These are phyloP conservation scores for Catostylus mosaicus DNA, from an alignment of 30 jellyfish, hydroid and myxozoan genomes.

Conservation along the genomic window DNA sequence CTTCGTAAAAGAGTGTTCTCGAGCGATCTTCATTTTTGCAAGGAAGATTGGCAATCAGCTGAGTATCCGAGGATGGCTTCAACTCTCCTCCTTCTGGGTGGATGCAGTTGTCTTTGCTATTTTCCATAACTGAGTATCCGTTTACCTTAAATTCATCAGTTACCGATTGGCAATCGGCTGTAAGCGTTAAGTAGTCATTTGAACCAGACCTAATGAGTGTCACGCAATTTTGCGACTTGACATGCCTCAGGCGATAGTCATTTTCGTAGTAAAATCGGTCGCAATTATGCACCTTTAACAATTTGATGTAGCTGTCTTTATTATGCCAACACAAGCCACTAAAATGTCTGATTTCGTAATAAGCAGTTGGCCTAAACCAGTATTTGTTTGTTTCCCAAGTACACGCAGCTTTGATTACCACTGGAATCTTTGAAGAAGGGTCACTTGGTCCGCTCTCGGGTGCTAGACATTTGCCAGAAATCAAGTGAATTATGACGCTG, in stretches of 20 bases:
- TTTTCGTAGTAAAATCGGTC: slow-evolving; percentile 44
- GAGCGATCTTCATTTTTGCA: slow-evolving; percentile 9
- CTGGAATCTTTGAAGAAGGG: background rate
- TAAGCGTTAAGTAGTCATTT: slow-evolving; percentile 8
- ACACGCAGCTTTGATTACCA: slow-evolving; percentile 16
- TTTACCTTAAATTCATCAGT: background rate
- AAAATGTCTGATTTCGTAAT: slow-evolving; percentile 18
- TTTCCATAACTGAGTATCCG: background rate
- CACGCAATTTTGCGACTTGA: slow-evolving; percentile 42
- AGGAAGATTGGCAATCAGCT: no score
- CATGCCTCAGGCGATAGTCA: slow-evolving; percentile 22
- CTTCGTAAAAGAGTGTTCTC: slow-evolving; percentile 30
- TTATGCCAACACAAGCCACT: slow-evolving; percentile 44
- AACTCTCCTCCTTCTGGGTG: no score
- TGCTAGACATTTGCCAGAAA: slow-evolving; percentile 34
- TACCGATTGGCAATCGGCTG: slow-evolving; percentile 28
- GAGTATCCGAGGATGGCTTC: no score
- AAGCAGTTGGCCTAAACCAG: slow-evolving; percentile 35
- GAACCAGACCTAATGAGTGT: background rate
- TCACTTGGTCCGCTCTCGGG: slow-evolving; percentile 6
- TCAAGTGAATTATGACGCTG: slow-evolving; percentile 25
- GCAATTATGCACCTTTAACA: slow-evolving; percentile 9
- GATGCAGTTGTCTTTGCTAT: background rate
- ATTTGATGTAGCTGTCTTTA: background rate
- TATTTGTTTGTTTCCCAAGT: background rate